Conservation (phyloP, 2,797 vertebrate species). For the Sitta carolinensis region DNA sequence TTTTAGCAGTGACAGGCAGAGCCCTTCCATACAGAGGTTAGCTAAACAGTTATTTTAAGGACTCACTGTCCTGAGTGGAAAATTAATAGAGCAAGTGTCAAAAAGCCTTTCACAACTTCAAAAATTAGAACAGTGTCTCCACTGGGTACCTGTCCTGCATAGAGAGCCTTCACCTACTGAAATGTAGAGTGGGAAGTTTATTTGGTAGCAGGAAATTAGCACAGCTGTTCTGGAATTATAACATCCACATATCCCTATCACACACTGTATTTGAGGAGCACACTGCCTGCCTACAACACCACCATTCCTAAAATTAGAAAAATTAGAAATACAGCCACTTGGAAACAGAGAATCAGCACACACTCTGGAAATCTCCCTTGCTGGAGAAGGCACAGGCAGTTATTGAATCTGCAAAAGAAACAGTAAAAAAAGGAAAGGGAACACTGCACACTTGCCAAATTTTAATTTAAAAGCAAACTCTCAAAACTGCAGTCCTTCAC, state of each 20-base stretch:
- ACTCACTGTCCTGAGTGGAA: constrained; percentile 62
- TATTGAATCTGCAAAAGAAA: neutral
- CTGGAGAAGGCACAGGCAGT: neutral
- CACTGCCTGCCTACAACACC: neutral
- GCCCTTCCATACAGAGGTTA: constrained; percentile 64
- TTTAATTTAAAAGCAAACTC: neutral
- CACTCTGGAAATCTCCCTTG: neutral
- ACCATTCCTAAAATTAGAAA: neutral
- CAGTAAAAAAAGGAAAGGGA: neutral
- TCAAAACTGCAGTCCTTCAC: neutral
- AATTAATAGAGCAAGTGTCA: constrained; percentile 65
- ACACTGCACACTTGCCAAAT: neutral
- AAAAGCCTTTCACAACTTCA: constrained; percentile 61
- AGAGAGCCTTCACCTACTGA: constrained; percentile 29
- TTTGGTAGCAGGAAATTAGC: constrained; percentile 25
- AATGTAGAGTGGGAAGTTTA: constrained; percentile 15
- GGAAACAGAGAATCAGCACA: neutral
- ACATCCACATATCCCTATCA: neutral
- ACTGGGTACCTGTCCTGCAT: constrained; percentile 43
- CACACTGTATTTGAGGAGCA: neutral
- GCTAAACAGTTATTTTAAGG: constrained; percentile 75
- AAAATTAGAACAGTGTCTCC: constrained; percentile 61
- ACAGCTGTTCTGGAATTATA: neutral
- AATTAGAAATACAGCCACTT: neutral
- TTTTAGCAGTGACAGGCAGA: constrained; percentile 51